A percentile compares a stretch with the other conserved stretches of the same genome.
Conservation (phyloP, 2,797 vertebrate genomes). For the Caiman crocodilus region DNA sequence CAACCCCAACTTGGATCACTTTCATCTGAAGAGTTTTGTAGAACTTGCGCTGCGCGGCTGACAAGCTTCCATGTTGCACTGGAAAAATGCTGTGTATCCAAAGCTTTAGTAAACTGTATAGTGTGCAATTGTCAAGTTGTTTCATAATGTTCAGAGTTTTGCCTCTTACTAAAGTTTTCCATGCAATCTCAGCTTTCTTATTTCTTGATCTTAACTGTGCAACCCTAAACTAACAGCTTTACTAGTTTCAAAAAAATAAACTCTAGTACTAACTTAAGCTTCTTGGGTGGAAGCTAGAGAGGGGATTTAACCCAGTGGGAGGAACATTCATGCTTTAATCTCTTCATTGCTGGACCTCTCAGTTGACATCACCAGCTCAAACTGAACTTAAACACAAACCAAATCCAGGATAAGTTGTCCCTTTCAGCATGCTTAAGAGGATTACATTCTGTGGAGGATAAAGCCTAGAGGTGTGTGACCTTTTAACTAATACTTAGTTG, state of each 20-base stretch:
- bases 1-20: no score
- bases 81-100: background rate
- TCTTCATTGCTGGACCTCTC: background rate
- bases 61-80: no score
- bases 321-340: background rate
- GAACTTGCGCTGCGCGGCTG: no score
- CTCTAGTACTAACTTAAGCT: background rate
- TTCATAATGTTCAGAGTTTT: no score
- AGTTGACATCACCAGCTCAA: constrained; percentile 49
- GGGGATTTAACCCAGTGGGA: background rate
- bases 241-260: background rate
- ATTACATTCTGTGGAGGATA: constrained; percentile 24
- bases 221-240: fast-evolving
- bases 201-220: background rate
- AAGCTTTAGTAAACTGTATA: background rate
- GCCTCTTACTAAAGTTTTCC: background rate
- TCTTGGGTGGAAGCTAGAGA: background rate
- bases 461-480: constrained; percentile 7
- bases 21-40: no score
- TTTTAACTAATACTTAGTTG: background rate
- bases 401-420: background rate
- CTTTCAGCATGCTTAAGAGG: constrained; percentile 45
- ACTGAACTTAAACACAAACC: constrained; percentile 7
- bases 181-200: background rate
- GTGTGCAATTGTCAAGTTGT: background rate